Evolutionary conservation across 1,140 invertebrate genomes (phyloP), one percentile per base, ranked within the genome.

Genomic region (Oreohelix idahoensis): DNA sequence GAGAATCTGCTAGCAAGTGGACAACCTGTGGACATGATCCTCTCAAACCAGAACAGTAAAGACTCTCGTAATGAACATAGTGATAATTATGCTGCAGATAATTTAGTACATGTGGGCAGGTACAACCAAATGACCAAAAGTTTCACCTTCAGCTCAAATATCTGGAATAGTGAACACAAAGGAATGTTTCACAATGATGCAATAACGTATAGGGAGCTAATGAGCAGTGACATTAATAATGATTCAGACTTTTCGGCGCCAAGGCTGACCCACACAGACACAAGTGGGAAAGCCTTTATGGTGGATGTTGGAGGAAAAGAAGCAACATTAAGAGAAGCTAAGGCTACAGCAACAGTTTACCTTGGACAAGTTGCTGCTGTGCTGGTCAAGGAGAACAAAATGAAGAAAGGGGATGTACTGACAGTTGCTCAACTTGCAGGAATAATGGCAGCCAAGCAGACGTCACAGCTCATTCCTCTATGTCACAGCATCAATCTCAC

Each of bases 351-450:
- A 73, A 92, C 86, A 26, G 94, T 99, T 38, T 87, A 92, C 36
- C 93, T 98, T 36, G 95, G 96, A 45, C 86, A 93, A 38, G 87
- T 93, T 83, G 94, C 96, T 51, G 94, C 95, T 73, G 88, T 94
- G 85, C 93, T 97, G 15, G 95, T 99, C 73, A 92, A 93, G 70
- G 94, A 95, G 86, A 98, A 98, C 90, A 94, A 94, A 84, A 92
- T 97, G 74, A 96, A 96, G 89, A 99, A 99, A 93, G 98, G 98
- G 0, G 97, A 99, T 93, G 98, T 98, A 8, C 89, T 99, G 13
- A 95, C 94, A 11, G 95, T 97, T 23, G 96, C 98, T 0, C 95
- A 97, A 93, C 88, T 99, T 58, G 98, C 98, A 13, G 98, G 97
- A 13, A 97, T 98, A 39, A 95, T 96, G 93, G 98, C 95, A 51